Base-by-base conservation (phyloP, 2,888 invertebrate species). In the Nomada fabriciana region DNA sequence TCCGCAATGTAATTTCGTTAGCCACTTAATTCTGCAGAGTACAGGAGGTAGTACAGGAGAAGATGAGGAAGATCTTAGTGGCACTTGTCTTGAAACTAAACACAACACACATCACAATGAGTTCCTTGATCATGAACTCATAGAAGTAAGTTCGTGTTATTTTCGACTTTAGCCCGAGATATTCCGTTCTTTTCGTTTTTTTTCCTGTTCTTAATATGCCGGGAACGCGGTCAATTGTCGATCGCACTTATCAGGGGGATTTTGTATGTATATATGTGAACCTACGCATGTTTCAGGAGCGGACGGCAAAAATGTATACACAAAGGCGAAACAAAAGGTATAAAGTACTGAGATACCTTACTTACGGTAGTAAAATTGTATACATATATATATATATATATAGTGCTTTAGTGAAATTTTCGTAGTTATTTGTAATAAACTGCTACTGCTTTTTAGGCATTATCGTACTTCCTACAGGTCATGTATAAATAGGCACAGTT, bases 11-110 rank as follows among this genome's bases (percentile, higher is more conserved):
- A 85, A 85, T 85, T 82, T 77, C 82, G 79, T 85, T 82, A 85
- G 80, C 79, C 36, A 85, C 85, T 86, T 85, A 86, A 88, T 87
- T 88, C 89, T 92, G 65, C 91, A 95, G 95, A 95, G 95, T 83
- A 95, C 95, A 77, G 95, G 95, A 80, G 94, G 95, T 91, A 95
- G 95, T 90, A 95, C 95, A 80, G 95, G 95, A 63, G 94, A 95
- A 92, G 95, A 94, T 88, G 95, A 95, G 87, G 94, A 94, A 88
- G 94, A 94, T 88, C 91, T 93, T 85, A 92, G 93, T 84, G 93
- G 93, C 65, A 90, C 93, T 86, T 94, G 94, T 76, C 91, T 94
- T 80, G 94, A 94, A 89, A 94, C 95, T 53, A 94, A 94, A 86
- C 92, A 94, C 82, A 95, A 95, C 91, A 95, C 94, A 67, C 92